Evolutionary conservation across 1,140 invertebrate species (phyloP).

Genomic region (Piezodorus guildinii): DNA sequence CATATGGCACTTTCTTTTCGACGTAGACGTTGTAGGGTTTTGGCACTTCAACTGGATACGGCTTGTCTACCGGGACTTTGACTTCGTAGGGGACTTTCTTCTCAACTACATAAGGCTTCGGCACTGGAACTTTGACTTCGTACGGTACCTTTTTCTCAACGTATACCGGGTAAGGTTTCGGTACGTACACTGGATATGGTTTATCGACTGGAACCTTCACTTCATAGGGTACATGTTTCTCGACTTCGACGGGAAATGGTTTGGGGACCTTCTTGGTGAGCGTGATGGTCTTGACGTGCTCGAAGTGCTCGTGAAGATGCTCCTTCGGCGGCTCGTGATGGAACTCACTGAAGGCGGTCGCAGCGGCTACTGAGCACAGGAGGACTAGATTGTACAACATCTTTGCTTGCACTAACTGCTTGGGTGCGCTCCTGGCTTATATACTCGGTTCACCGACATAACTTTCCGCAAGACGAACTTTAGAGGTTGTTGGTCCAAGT

Average conservation of each 20-base stretch:
- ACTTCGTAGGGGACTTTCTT: slow-evolving; percentile 26
- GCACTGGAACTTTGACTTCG: slow-evolving; percentile 42
- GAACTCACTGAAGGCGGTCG: background rate
- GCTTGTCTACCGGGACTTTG: slow-evolving; percentile 31
- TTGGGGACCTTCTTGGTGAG: slow-evolving; percentile 36
- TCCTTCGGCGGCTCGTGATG: background rate
- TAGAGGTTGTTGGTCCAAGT: too few species aligned
- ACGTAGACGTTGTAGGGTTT: slow-evolving; percentile 54
- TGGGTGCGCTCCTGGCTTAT: too few species aligned
- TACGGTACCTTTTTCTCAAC: slow-evolving; percentile 38
- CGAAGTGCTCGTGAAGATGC: background rate
- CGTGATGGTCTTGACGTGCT: slow-evolving; percentile 20
- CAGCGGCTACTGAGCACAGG: too few species aligned
- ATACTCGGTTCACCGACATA: too few species aligned
- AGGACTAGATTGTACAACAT: too few species aligned
- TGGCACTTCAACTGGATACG: slow-evolving; percentile 40
- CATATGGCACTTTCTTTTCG: slow-evolving; percentile 52
- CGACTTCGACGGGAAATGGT: slow-evolving; percentile 46
- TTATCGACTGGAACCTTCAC: slow-evolving; percentile 29
- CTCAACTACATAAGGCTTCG: slow-evolving; percentile 25
- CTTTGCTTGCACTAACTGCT: too few species aligned
- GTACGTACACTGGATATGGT: slow-evolving; percentile 28
- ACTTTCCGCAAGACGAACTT: too few species aligned
- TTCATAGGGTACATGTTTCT: slow-evolving; percentile 42
- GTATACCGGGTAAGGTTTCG: slow-evolving; percentile 33